Evolutionary conservation across 2,797 vertebrate species (phyloP).

Genomic region (Brotula barbata): DNA sequence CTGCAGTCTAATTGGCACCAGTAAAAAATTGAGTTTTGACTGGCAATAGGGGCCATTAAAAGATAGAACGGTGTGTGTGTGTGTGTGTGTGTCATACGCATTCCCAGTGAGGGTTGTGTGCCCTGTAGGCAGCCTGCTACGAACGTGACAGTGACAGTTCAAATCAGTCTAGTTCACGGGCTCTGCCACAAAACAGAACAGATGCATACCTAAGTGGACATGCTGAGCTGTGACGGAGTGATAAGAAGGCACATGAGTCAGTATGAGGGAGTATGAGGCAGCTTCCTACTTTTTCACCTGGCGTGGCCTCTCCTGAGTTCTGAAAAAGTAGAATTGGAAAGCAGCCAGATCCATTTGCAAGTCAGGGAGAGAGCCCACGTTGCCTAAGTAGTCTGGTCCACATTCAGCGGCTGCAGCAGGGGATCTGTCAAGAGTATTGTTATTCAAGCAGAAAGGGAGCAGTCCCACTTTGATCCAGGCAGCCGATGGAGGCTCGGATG

Average conservation of each 20-base stretch:
- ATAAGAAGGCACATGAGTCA: not conserved
- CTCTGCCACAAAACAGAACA: slow-evolving; percentile 48
- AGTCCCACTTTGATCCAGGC: slow-evolving; percentile 67
- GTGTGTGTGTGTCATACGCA: too few species aligned
- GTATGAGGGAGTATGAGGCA: not conserved
- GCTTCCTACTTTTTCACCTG: slow-evolving; percentile 42
- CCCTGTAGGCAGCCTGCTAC: slow-evolving; percentile 50
- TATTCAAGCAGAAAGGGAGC: slow-evolving; percentile 71
- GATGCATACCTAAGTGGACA: slow-evolving; percentile 45
- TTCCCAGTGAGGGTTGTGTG: slow-evolving; percentile 46
- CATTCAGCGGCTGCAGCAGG: slow-evolving; percentile 65
- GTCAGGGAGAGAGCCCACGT: slow-evolving; percentile 40
- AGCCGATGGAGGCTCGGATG: slow-evolving; percentile 51
- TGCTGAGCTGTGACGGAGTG: slow-evolving; percentile 30
- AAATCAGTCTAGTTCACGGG: slow-evolving; percentile 67
- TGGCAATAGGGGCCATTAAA: too few species aligned
- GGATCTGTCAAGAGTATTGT: slow-evolving; percentile 66
- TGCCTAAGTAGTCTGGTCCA: slow-evolving; percentile 61
- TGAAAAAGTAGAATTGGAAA: slow-evolving; percentile 45
- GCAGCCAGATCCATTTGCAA: slow-evolving; percentile 71
- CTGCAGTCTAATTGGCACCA: too few species aligned
- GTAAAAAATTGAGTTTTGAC: too few species aligned
- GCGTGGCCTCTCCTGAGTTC: slow-evolving; percentile 50
- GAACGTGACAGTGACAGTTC: slow-evolving; percentile 70
- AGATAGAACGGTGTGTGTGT: too few species aligned